Base-by-base conservation (phyloP, 2,888 invertebrate species). In the Amphipyra berbera region DNA sequence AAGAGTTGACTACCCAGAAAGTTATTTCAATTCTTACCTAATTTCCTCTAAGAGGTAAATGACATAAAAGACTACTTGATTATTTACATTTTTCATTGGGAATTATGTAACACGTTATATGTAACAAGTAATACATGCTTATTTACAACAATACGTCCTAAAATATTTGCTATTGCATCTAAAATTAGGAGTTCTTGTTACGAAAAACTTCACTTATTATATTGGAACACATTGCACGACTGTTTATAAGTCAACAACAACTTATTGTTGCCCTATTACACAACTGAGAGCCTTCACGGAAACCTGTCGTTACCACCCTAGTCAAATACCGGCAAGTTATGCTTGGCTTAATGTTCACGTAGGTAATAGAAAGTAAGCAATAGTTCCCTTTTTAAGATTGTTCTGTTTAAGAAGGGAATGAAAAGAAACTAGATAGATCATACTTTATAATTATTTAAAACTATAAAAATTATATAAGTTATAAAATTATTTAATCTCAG, bases 221-320 rank as follows among this genome's bases (percentile, higher is more conserved):
- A 2, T 33, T 46, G 33, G n/a, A 33, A 1, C 30, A 8, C 13
- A 6, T n/a, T 15, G 42, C 8, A 42, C 21, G 27, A 1, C 4
- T 3, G 1, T 2, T 4, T 1, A 0, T n/a, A 35, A 10, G 37
- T 52, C 6, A 6, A 42, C 6, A 53, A 60, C 53, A 42, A 47
- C 61, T 67, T 47, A 57, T 61, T 50, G 49, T 41, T 48, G 49
- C 35, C 37, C 44, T 44, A 50, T 54, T 68, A 52, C 54, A 42
- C 47, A 73, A 61, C 41, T 27, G 13, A 15, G 33, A 45, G 42
- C n/a, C 30, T 37, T 61, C 54, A 58, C 10, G 14, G 44, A 35
- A 53, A 13, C 12, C 73, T 30, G 55, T 53, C 54, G 33, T n/a
- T 45, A 40, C 41, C 35, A 40, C 41, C 35, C 37, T 44, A 54